Conservation (phyloP, 2,797 vertebrate genomes). For the Babyrousa celebensis region DNA sequence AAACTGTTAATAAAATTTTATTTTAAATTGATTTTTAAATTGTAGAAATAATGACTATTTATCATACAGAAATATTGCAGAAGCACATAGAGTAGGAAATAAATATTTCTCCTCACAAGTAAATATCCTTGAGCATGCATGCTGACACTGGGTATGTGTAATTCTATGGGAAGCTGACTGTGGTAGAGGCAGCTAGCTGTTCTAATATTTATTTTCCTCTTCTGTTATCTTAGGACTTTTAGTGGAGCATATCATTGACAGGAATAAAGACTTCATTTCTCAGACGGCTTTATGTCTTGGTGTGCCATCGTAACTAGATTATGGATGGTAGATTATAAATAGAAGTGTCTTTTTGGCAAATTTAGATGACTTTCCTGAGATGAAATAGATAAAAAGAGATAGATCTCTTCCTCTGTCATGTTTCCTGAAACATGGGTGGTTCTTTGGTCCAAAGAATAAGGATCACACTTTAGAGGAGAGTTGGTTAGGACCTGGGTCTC, state of each 20-base stretch:
- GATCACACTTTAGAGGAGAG: not conserved
- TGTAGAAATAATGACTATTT: too few relatives aligned
- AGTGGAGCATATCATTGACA: not conserved
- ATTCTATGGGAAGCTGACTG: not conserved
- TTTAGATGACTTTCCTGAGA: not conserved
- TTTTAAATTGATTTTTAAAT: too few relatives aligned
- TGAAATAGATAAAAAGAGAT: too few relatives aligned
- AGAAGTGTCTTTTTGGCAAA: not conserved
- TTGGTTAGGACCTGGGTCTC: not conserved
- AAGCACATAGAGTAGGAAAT: too few relatives aligned
- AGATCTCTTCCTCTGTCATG: not conserved
- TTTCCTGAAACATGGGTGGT: not conserved
- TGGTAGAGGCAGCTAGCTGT: not conserved
- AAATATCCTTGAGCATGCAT: not conserved
- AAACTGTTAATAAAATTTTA: too few relatives aligned
- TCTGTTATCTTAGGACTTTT: conserved; percentile 25
- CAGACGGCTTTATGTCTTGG: not conserved
- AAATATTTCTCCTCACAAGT: not conserved
- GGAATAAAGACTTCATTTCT: not conserved
- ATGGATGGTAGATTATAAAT: not conserved
- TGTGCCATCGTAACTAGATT: not conserved
- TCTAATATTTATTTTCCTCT: not conserved
- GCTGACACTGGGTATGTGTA: not conserved
- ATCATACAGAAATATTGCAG: too few relatives aligned
- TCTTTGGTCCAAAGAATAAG: not conserved